Conservation (phyloP, 2,113 vertebrate genomes). For the Calypte anna region DNA sequence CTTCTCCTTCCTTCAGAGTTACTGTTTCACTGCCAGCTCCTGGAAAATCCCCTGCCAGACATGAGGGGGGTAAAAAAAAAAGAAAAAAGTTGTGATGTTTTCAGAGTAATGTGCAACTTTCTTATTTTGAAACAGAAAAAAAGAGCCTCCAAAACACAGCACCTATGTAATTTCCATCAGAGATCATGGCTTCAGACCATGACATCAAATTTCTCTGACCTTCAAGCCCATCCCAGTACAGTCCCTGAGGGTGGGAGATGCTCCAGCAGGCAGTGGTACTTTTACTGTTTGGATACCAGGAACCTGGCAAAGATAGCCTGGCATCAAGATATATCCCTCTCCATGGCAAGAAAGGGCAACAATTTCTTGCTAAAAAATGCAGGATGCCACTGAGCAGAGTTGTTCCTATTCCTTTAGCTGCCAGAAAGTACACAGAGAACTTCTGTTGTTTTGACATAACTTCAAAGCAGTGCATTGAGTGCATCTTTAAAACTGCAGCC, state of each 20-base stretch:
- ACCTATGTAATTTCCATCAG: neutral
- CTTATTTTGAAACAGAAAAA: neutral
- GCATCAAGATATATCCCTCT: neutral
- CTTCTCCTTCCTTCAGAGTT: conserved; percentile 51
- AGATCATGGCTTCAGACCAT: neutral
- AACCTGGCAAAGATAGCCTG: neutral
- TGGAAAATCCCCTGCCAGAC: conserved; percentile 28
- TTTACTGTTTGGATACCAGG: accelerated
- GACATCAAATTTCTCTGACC: neutral
- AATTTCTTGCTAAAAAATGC: neutral
- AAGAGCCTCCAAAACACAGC: neutral
- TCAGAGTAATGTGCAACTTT: accelerated
- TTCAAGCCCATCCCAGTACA: neutral
- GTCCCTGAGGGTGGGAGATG: neutral
- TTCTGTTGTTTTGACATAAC: accelerated
- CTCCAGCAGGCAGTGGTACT: neutral
- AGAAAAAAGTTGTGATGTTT: accelerated
- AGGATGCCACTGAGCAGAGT: neutral
- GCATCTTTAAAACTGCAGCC: neutral
- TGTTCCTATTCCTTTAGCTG: neutral
- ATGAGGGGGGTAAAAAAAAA: neutral
- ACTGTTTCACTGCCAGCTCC: neutral
- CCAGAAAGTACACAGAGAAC: neutral
- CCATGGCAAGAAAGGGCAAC: no score
- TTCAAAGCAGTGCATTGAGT: neutral